A percentile compares a stretch with the other conserved stretches of the same genome.
phyloP scores from a whole-genome alignment of 2,888 invertebrate species.

The Chymomyza fuscimana region DNA sequence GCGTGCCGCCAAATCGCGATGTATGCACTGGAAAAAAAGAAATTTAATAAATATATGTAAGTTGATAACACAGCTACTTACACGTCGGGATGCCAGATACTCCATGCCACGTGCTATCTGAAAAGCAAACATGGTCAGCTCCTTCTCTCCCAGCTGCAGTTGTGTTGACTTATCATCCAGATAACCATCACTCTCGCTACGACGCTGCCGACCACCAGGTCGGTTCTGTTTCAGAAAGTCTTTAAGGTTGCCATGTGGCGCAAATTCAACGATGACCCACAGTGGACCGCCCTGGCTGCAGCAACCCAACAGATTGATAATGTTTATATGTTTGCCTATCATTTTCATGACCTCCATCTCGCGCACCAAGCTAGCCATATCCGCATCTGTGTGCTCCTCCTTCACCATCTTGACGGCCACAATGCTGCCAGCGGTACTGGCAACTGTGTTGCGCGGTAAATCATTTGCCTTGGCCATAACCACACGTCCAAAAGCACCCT shows the following conservation, averaged over 20 bases:
- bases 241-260: conserved; percentile 94
- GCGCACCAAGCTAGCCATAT: conserved; percentile 97
- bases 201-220: conserved; percentile 58
- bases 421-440: conserved; percentile 80
- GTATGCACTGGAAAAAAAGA: conserved; percentile 88
- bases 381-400: conserved; percentile 97
- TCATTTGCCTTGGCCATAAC: conserved; percentile 91
- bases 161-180: conserved; percentile 55
- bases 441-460: conserved; percentile 50
- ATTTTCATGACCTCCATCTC: conserved; percentile 99
- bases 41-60: neutral
- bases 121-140: conserved; percentile 96
- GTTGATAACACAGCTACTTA: conserved; percentile 37
- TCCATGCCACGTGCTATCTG: conserved; percentile 99
- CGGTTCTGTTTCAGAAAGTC: conserved; percentile 94
- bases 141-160: conserved; percentile 88
- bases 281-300: conserved; percentile 96
- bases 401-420: conserved; percentile 99
- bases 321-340: conserved; percentile 98
- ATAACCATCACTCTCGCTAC: conserved; percentile 69
- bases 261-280: conserved; percentile 93
- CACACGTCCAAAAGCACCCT: conserved; percentile 99
- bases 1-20: conserved; percentile 97
- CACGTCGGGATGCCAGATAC: conserved; percentile 94
- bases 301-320: conserved; percentile 97